These are phyloP conservation scores for Nesoenas mayeri DNA, from an alignment of 2,113 vertebrate genomes.

Conservation along the genomic window DNA sequence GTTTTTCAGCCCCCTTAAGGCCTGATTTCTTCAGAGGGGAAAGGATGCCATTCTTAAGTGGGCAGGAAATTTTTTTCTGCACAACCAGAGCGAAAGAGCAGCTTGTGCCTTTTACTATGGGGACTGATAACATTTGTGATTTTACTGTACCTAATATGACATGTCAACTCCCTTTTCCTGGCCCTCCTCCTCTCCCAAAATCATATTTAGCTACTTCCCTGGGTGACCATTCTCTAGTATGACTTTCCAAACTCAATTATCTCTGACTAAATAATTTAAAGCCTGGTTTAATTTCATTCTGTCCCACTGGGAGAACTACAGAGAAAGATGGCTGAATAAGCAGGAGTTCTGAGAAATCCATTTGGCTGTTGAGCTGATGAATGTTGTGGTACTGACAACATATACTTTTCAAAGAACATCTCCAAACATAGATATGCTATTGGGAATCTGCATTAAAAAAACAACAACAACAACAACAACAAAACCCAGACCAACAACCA, in stretches of 20 bases:
- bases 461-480: background rate
- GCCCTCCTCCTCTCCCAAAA: background rate
- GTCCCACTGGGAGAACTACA: background rate
- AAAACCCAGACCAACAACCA: too few species aligned
- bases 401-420: background rate
- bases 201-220: background rate
- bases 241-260: slow-evolving; percentile 19
- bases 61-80: background rate
- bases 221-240: background rate
- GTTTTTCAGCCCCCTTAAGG: background rate
- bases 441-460: background rate
- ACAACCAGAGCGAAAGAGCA: background rate
- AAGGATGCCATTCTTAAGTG: accelerated
- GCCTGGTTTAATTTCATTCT: background rate
- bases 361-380: background rate
- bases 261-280: slow-evolving; percentile 36
- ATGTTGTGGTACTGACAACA: background rate
- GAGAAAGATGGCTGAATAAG: background rate
- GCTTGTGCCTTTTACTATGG: background rate
- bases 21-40: background rate
- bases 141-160: background rate
- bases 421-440: background rate
- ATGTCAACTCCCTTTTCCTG: background rate
- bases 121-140: background rate
- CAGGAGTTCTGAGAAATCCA: background rate